Evolutionary conservation across 2,888 invertebrate genomes (phyloP).

Genomic region (Myopa testacea): DNA sequence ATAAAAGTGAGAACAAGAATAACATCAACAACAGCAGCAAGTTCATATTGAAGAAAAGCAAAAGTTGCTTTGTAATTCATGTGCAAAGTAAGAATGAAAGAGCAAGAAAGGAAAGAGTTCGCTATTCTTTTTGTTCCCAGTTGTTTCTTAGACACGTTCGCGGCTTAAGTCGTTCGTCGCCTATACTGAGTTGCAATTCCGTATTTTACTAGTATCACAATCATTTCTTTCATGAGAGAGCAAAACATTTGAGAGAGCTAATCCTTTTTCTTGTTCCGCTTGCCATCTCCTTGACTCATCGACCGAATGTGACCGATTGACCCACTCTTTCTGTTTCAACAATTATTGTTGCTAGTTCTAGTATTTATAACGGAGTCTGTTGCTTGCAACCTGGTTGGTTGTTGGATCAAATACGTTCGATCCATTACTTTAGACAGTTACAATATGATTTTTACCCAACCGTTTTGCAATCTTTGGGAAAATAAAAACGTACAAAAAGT

Average conservation of each 20-base stretch:
- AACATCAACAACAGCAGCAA: conserved; percentile 13
- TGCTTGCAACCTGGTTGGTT: conserved; percentile 9
- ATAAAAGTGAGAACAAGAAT: conserved; percentile 18
- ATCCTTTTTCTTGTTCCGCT: neutral
- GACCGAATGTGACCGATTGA: conserved; percentile 56
- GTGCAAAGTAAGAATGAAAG: neutral
- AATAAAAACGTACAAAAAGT: neutral
- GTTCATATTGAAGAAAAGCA: neutral
- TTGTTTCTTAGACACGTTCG: conserved; percentile 41
- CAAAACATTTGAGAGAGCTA: too few species aligned
- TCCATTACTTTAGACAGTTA: neutral
- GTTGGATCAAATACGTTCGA: conserved; percentile 17
- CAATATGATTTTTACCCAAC: neutral
- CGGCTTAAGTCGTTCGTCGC: conserved; percentile 46
- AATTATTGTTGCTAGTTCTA: neutral
- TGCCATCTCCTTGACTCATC: neutral
- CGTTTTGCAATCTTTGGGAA: neutral
- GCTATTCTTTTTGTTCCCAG: neutral
- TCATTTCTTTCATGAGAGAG: neutral
- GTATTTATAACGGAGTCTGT: conserved; percentile 25
- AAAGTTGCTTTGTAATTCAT: conserved; percentile 7
- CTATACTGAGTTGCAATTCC: too few species aligned
- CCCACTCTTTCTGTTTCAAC: conserved; percentile 45
- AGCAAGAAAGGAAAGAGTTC: neutral
- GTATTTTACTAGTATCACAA: neutral